Evolutionary conservation across 1,140 invertebrate species (phyloP).

Genomic region (Phenacoccus solenopsis): DNA sequence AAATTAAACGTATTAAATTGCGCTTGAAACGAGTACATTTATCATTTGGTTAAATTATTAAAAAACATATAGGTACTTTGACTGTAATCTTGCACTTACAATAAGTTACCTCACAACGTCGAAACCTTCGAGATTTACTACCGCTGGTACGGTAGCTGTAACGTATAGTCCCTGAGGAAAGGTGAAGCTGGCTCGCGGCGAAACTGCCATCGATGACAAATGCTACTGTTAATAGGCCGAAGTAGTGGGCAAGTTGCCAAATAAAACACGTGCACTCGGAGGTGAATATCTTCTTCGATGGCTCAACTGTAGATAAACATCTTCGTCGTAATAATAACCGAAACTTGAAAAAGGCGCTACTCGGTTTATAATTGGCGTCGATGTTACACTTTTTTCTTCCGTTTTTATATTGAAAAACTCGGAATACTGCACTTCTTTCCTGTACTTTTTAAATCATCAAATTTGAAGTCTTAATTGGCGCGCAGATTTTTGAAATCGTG

Average conservation of each 20-base stretch:
- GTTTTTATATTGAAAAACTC: too few relatives aligned
- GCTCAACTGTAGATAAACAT: not conserved
- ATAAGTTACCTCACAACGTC: not conserved
- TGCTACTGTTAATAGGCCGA: constrained; percentile 12
- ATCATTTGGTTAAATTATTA: too few relatives aligned
- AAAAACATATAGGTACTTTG: too few relatives aligned
- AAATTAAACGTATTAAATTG: too few relatives aligned
- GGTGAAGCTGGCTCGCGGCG: not conserved
- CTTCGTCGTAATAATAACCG: not conserved
- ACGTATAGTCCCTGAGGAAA: not conserved
- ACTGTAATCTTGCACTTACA: not conserved
- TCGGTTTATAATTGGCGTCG: not conserved
- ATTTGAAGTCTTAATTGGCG: too few relatives aligned
- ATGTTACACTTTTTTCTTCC: not conserved
- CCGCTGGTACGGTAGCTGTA: not conserved
- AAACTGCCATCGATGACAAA: constrained; percentile 6
- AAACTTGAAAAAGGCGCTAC: not conserved
- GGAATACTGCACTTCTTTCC: too few relatives aligned
- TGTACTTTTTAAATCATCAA: too few relatives aligned
- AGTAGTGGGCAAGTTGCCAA: constrained; percentile 9
- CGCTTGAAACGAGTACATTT: too few relatives aligned
- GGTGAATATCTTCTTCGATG: constrained; percentile 13
- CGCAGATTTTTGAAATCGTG: too few relatives aligned
- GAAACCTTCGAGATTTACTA: not conserved
- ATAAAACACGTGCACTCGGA: constrained; percentile 8